Evolutionary conservation across 2,113 vertebrate species (phyloP), one percentile per base, ranked within the genome.

Genomic region (Aptenodytes forsteri): DNA sequence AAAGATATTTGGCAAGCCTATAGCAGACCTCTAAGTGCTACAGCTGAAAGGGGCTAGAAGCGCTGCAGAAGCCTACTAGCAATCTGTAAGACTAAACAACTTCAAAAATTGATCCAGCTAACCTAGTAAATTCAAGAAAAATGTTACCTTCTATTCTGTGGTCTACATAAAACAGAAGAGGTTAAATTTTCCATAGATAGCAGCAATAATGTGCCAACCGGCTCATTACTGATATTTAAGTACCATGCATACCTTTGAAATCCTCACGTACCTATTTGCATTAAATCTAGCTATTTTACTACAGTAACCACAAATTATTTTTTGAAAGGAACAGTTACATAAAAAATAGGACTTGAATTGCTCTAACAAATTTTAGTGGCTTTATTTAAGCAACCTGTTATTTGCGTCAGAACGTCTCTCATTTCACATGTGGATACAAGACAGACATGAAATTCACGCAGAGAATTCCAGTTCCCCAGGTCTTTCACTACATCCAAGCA

Each of bases 231-330:
- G 75, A 49, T 61, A 83, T n/a, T 19, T 14, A 90, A 56, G 29
- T 47, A 89, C 50, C 72, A 87, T 9, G 8, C 44, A 5, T 21
- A 83, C 66, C 90, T 79, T 56, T 78, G 78, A 77, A 92, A 92
- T 25, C 49, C 46, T 72, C 78, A 79, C 49, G 16, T n/a, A 71
- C 22, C 54, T 66, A 81, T 92, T 78, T 89, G 86, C 72, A 77
- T 91, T 92, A 94, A 83, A 81, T 62, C 46, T 86, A 90, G 49
- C 64, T 67, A n/a, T 61, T 87, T 70, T 73, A 62, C 78, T 92
- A 49, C n/a, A 77, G 75, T 42, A 96, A 90, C 78, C 77, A 84
- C 80, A 65, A 72, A 92, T 96, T 96, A 72, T 50, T 87, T 83
- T 81, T 58, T 87, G 38, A 77, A 95, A 81, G 50, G 67, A 95